Conservation (phyloP, 2,797 vertebrate species). For the Enteromius viviparus region DNA sequence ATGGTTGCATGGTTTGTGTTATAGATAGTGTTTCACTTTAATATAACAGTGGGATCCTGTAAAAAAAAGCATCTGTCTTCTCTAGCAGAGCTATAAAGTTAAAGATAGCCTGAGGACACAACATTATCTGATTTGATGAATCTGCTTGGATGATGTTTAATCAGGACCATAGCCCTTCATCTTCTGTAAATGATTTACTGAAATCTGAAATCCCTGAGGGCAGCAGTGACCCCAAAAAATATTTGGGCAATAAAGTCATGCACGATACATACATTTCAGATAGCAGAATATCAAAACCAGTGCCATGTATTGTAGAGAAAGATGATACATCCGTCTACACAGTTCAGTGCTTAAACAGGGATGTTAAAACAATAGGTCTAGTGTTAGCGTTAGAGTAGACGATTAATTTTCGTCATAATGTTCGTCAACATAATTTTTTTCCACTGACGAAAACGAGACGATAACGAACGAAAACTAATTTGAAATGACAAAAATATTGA, state of each 20-base stretch:
- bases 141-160: constrained; percentile 17
- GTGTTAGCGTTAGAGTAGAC: too few relatives aligned
- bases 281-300: neutral
- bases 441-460: too few relatives aligned
- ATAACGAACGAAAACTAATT: too few relatives aligned
- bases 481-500: too few relatives aligned
- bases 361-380: neutral
- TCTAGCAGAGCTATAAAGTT: constrained; percentile 1
- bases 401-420: too few relatives aligned
- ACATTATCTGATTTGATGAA: constrained; percentile 24
- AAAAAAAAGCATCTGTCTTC: constrained; percentile 13
- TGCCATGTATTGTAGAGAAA: neutral
- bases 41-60: constrained; percentile 19
- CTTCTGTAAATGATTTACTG: neutral
- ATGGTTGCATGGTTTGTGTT: constrained; percentile 59
- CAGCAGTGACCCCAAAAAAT: neutral
- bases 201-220: neutral
- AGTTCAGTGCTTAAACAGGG: neutral
- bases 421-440: too few relatives aligned
- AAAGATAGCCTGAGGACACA: constrained; percentile 8
- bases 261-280: neutral
- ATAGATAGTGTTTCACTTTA: constrained; percentile 33
- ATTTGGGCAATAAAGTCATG: neutral
- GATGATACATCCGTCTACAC: neutral
- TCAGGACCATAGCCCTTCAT: neutral